Conservation (phyloP, 2,113 vertebrate species). For the Prionailurus viverrinus region DNA sequence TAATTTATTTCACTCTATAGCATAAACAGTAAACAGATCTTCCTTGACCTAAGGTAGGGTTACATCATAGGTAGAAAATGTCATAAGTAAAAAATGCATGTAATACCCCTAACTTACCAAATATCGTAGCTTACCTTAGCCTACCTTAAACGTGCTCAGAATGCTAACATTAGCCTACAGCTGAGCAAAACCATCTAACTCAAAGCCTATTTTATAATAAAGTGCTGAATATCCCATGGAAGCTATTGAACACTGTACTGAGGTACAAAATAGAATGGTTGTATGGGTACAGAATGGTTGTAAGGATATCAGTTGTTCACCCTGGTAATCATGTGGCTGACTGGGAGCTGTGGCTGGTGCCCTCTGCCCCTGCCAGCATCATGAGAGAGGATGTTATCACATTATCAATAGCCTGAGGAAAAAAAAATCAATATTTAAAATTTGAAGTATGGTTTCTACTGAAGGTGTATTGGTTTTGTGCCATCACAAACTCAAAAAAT, state of each 20-base stretch:
- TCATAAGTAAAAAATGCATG: not conserved
- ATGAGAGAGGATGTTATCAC: not conserved
- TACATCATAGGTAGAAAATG: not conserved
- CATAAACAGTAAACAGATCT: not conserved
- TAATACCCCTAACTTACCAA: not conserved
- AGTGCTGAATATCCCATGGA: not conserved
- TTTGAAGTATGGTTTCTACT: not conserved
- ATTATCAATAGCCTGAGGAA: not conserved
- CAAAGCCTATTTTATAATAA: not conserved
- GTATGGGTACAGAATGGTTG: not conserved
- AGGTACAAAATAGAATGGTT: not conserved
- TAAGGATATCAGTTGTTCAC: not conserved
- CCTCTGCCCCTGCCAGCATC: not conserved
- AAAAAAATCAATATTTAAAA: not conserved
- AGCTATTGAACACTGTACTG: not conserved
- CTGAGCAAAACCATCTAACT: not conserved
- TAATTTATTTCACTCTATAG: not conserved
- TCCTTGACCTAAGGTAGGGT: not conserved
- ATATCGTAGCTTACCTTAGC: not conserved
- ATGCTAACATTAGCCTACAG: not conserved
- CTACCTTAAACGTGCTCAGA: not conserved
- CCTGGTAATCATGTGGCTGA: not conserved
- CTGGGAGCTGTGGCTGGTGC: not conserved
- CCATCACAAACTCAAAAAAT: not conserved
- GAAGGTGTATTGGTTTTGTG: not conserved